A percentile compares a stretch with the other conserved stretches of the same genome.
These are phyloP conservation scores for Eupithecia inturbata DNA, from an alignment of 2,888 invertebrate species.

Conservation along the genomic window DNA sequence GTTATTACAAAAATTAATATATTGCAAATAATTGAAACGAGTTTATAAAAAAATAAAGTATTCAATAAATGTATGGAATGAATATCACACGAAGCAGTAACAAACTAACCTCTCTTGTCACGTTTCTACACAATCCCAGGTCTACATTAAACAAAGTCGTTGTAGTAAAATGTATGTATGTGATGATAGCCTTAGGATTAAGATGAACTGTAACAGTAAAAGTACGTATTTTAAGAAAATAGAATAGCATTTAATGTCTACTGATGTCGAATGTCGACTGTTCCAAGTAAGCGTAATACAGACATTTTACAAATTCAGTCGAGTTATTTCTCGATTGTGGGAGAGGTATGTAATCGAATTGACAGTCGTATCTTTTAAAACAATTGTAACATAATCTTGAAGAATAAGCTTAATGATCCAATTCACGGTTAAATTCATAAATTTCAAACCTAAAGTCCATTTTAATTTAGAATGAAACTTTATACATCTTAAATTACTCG, in stretches of 20 bases:
- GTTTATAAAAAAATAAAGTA: constrained; percentile 59
- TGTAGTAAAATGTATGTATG: constrained; percentile 31
- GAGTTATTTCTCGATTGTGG: constrained; percentile 77
- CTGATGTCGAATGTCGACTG: constrained; percentile 54
- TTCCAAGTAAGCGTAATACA: constrained; percentile 84
- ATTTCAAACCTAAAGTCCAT: constrained; percentile 10
- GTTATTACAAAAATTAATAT: constrained; percentile 35
- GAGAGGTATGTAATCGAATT: constrained; percentile 69
- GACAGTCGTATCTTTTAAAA: constrained; percentile 56
- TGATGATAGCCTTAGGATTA: constrained; percentile 60
- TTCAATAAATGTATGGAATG: constrained; percentile 72
- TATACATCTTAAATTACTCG: background rate
- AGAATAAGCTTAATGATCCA: constrained; percentile 30
- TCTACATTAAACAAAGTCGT: constrained; percentile 43
- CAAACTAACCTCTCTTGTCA: constrained; percentile 69
- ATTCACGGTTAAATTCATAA: constrained; percentile 19
- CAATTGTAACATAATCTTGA: constrained; percentile 31
- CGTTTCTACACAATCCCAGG: constrained; percentile 48
- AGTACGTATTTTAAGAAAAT: constrained; percentile 81
- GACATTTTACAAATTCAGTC: constrained; percentile 77
- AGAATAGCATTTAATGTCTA: constrained; percentile 82
- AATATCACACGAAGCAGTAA: constrained; percentile 81
- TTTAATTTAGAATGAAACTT: constrained; percentile 13
- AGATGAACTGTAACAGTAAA: constrained; percentile 62
- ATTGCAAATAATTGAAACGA: constrained; percentile 49